Conservation (phyloP, 2,113 vertebrate genomes). For the Isichthys henryi region DNA sequence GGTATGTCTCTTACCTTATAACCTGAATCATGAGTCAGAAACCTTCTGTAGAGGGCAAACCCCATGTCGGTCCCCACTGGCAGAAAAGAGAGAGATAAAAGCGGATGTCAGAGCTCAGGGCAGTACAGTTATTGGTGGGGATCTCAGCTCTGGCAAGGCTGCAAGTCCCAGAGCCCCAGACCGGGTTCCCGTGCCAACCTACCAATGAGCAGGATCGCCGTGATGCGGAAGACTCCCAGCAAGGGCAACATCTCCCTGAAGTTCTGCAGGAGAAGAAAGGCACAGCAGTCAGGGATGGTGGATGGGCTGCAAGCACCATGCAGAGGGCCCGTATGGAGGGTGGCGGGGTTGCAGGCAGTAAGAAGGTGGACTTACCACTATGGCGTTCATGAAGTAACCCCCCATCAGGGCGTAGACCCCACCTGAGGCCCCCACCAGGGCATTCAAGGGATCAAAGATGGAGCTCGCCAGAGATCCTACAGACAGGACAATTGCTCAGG, state of each 20-base stretch:
- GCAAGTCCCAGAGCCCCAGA: neutral
- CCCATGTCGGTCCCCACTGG: constrained; percentile 73
- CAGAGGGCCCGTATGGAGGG: neutral
- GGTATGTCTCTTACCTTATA: constrained; percentile 41
- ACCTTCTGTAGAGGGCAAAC: constrained; percentile 83
- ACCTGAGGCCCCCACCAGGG: constrained; percentile 81
- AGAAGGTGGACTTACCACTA: constrained; percentile 67
- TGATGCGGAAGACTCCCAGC: constrained; percentile 70
- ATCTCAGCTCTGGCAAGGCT: neutral
- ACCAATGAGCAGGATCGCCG: constrained; percentile 67
- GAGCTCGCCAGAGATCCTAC: constrained; percentile 82
- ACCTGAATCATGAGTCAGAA: constrained; percentile 48
- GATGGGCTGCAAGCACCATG: neutral
- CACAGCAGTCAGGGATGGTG: neutral
- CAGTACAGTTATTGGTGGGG: neutral
- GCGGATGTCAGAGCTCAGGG: neutral
- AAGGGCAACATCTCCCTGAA: constrained; percentile 80
- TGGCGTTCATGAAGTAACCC: constrained; percentile 83
- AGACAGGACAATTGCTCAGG: constrained; percentile 23
- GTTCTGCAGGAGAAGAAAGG: constrained; percentile 57
- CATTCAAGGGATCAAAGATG: constrained; percentile 75
- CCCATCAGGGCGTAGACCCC: constrained; percentile 84
- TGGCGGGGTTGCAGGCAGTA: neutral
- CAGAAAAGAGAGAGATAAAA: constrained; percentile 31
- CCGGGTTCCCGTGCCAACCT: constrained; percentile 28